Percentiles rank a stretch among this genome's conserved stretches.
These are phyloP conservation scores for Eulacestoma nigropectus DNA, from an alignment of 2,113 vertebrate genomes.

Conservation along the genomic window DNA sequence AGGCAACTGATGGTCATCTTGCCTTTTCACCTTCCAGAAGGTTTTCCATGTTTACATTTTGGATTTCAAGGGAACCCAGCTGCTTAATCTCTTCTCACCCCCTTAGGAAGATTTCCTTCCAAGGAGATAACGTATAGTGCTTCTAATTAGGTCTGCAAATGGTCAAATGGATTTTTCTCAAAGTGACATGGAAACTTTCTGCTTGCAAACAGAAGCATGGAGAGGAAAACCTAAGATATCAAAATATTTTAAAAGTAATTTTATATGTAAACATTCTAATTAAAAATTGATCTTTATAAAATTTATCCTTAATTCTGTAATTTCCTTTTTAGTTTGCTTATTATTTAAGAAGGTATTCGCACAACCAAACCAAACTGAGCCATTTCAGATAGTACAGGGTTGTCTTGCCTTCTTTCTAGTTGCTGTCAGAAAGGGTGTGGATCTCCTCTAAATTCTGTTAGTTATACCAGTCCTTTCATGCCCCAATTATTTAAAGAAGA, in stretches of 20 bases:
- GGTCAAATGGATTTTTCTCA: conserved; percentile 23
- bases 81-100: conserved; percentile 72
- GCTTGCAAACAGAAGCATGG: not conserved
- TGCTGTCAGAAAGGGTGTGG: not conserved
- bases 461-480: not conserved
- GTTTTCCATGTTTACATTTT: conserved; percentile 71
- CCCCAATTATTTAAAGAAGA: conserved; percentile 46
- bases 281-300: not conserved
- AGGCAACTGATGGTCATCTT: conserved; percentile 11
- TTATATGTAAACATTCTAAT: not conserved
- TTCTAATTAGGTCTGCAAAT: conserved; percentile 68
- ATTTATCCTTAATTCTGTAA: not conserved
- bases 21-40: conserved; percentile 52
- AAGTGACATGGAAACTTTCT: not conserved
- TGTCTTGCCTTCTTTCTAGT: not conserved
- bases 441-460: not conserved
- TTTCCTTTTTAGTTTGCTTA: not conserved
- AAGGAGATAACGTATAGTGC: conserved; percentile 46
- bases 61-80: conserved; percentile 63
- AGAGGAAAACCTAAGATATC: not conserved
- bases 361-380: not conserved
- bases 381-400: not conserved
- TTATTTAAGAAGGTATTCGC: not conserved
- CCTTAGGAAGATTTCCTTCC: conserved; percentile 55
- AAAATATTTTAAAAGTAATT: not conserved